Base-by-base conservation (phyloP, 2,113 vertebrate genomes). In the Steatornis caripensis region DNA sequence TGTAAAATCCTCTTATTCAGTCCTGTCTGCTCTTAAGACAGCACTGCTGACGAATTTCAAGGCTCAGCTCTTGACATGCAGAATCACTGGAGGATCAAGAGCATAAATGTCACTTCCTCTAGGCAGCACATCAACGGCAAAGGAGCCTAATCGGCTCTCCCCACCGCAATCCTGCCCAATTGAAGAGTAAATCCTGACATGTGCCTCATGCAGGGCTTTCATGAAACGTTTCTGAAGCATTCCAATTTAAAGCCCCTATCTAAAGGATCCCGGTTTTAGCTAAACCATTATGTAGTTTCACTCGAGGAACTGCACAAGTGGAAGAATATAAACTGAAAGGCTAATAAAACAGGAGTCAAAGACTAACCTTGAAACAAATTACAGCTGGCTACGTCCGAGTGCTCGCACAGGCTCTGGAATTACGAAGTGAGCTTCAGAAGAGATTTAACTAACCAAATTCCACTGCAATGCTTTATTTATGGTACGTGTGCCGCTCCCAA, bases 81-180 rank as follows among this genome's bases (percentile, higher is more conserved):
- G 79, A 94, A 84, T 90, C 86, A 75, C 21, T 29, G 48, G 39
- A 92, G 87, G 81, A 97, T 96, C 94, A 84, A 87, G 11, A 92
- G 84, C 92, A 75, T 49, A 87, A 93, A 83, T 84, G 87, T 82
- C 86, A 94, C 66, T 86, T 94, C 84, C 84, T 84, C 70, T 6
- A 76, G 83, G 84, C 92, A 92, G 54, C 37, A 39, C 55, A 53
- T 81, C 76, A 72, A 15, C 93, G 13, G 78, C 84, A 36, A 34
- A 92, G 55, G 48, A 77, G 68, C 68, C 79, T 89, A 6, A 86
- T 72, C 92, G 54, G 58, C 89, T 86, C 75, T 49, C 37, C 78
- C 55, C 71, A 9, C 51, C 75, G 5, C 72, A 77, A 75, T 17
- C 74, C 80, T 22, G 18, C 77, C 83, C 89, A 45, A 48, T 0